phyloP scores from a whole-genome alignment of 1,140 invertebrate species.

The Sminthurinus signatus region DNA sequence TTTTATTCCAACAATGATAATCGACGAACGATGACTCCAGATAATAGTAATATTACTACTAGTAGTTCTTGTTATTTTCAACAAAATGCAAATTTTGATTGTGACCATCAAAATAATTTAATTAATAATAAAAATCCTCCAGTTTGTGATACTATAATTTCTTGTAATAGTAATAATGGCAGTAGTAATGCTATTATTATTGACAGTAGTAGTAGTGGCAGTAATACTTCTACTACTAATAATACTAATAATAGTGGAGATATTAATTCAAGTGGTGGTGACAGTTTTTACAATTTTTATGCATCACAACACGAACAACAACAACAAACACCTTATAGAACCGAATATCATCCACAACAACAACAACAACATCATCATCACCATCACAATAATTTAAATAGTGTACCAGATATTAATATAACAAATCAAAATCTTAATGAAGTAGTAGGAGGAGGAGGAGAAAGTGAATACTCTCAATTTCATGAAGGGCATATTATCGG shows the following conservation, averaged over 20 bases:
- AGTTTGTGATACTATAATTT: conserved; percentile 9
- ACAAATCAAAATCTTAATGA: no score
- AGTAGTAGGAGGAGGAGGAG: no score
- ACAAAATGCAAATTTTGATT: conserved; percentile 14
- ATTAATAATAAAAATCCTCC: background rate
- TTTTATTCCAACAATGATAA: conserved; percentile 9
- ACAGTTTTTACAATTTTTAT: conserved; percentile 8
- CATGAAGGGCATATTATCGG: no score
- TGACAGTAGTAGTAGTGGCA: background rate
- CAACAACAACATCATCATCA: background rate
- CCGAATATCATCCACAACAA: background rate
- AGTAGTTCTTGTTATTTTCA: conserved; percentile 13
- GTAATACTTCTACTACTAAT: conserved; percentile 2
- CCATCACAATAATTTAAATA: conserved; percentile 5
- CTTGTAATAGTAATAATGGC: background rate
- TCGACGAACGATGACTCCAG: background rate
- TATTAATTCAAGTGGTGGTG: no score
- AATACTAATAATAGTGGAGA: no score
- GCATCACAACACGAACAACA: no score
- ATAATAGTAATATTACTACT: no score
- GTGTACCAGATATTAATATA: no score
- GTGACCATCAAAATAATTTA: conserved; percentile 6
- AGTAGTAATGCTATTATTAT: background rate
- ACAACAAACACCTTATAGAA: background rate
- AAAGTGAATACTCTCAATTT: conserved; percentile 5